phyloP scores from a whole-genome alignment of 2,113 vertebrate species.

The Onychostoma macrolepis region DNA sequence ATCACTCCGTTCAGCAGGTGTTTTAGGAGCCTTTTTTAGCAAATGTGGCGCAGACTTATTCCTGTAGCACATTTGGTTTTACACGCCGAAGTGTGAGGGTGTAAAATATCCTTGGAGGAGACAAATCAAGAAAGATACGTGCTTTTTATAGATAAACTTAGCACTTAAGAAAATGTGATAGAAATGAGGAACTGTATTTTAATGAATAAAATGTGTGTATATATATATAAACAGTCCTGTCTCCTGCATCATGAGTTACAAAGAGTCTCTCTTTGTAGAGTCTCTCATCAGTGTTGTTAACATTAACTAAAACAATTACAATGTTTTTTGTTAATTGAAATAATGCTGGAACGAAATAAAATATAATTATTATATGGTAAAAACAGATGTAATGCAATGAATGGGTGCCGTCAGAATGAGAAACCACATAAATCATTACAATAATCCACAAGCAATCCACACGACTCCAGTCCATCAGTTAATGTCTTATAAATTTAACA shows the following conservation, averaged over 20 bases:
- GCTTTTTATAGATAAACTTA: background rate
- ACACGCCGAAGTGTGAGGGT: slow-evolving; percentile 10
- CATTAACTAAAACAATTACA: background rate
- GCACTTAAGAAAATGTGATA: background rate
- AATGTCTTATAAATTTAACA: no score
- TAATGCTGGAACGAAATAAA: no score
- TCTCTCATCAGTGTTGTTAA: background rate
- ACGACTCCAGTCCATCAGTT: no score
- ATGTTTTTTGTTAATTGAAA: no score
- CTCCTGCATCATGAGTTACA: background rate
- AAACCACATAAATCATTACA: no score
- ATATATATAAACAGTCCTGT: background rate
- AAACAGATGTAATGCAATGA: no score
- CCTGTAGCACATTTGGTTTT: background rate
- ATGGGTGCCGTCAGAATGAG: no score
- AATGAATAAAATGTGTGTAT: background rate
- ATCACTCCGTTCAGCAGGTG: slow-evolving; percentile 4
- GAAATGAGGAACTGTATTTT: background rate
- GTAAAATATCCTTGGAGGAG: background rate
- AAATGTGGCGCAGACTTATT: background rate
- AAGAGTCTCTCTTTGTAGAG: background rate
- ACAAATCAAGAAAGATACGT: background rate
- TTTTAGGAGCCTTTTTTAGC: slow-evolving; percentile 17
- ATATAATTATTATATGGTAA: no score
- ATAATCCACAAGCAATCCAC: no score